Percentiles rank a stretch among this genome's conserved stretches.
Evolutionary conservation across 1,140 invertebrate genomes (phyloP).

Genomic region (Drosophila subpulchrella): DNA sequence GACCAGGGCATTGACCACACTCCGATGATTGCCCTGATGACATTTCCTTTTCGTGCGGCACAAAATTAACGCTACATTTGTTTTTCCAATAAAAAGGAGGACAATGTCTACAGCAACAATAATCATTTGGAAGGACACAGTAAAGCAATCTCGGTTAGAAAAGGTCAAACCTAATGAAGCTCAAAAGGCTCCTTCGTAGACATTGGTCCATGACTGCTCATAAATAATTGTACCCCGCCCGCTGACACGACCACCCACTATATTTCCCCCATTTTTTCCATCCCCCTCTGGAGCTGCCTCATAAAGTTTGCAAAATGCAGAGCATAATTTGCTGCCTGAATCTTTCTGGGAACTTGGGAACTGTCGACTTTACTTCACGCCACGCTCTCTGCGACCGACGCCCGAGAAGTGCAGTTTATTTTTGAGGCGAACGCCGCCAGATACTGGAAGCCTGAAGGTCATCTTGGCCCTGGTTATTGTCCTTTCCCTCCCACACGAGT

Average conservation of each 20-base stretch:
- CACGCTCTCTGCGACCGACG: slow-evolving; percentile 17
- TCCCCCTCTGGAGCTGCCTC: slow-evolving; percentile 4
- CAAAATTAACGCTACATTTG: slow-evolving; percentile 52
- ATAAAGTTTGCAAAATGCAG: slow-evolving; percentile 67
- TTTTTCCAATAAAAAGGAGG: slow-evolving; percentile 31
- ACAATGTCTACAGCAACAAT: slow-evolving; percentile 21
- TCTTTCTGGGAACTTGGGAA: slow-evolving; percentile 25
- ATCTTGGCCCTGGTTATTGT: slow-evolving; percentile 18
- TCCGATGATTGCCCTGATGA: slow-evolving; percentile 48
- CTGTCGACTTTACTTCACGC: slow-evolving; percentile 34
- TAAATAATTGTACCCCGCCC: slow-evolving; percentile 55
- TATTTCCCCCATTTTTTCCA: neutral
- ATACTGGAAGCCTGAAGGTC: slow-evolving; percentile 28
- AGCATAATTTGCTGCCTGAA: slow-evolving; percentile 61
- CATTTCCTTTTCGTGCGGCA: slow-evolving; percentile 51
- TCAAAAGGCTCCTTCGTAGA: slow-evolving; percentile 39
- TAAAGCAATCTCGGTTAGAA: slow-evolving; percentile 24
- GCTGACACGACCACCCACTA: slow-evolving; percentile 4
- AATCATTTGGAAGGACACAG: slow-evolving; percentile 30
- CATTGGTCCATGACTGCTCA: slow-evolving; percentile 57
- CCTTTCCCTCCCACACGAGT: slow-evolving; percentile 14
- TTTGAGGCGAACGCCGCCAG: slow-evolving; percentile 22
- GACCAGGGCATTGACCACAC: slow-evolving; percentile 33
- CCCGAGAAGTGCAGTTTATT: slow-evolving; percentile 61
- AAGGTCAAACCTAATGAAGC: slow-evolving; percentile 69